A percentile compares a stretch with the other conserved stretches of the same genome.
Conservation (phyloP, 1,140 invertebrate genomes). For the Rhyzopertha dominica region DNA sequence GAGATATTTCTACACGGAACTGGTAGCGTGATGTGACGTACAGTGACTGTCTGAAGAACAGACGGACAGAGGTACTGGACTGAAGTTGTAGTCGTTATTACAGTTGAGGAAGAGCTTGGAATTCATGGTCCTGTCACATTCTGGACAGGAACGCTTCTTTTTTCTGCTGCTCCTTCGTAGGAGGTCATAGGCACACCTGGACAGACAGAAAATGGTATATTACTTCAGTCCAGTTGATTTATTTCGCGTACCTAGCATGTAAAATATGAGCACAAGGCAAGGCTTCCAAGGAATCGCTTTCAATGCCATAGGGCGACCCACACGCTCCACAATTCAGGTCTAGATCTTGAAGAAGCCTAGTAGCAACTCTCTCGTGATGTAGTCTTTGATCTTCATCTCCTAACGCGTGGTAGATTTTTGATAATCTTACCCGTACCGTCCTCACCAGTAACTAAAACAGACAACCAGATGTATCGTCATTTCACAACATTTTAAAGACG, state of each 20-base stretch:
- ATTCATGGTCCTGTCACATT: conserved; percentile 41
- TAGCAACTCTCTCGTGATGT: conserved; percentile 66
- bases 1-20: conserved; percentile 36
- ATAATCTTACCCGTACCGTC: conserved; percentile 67
- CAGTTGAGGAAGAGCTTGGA: conserved; percentile 42
- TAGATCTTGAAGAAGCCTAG: conserved; percentile 64
- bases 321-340: conserved; percentile 73
- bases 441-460: conserved; percentile 64
- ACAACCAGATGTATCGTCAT: neutral
- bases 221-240: neutral
- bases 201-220: conserved; percentile 26
- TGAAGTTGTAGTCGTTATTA: conserved; percentile 39
- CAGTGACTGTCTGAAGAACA: conserved; percentile 45
- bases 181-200: conserved; percentile 66
- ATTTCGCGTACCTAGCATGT: conserved; percentile 74
- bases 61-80: conserved; percentile 40
- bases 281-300: conserved; percentile 68
- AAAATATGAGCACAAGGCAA: conserved; percentile 79
- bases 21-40: conserved; percentile 43
- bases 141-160: conserved; percentile 49
- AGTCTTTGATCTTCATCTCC: conserved; percentile 74
- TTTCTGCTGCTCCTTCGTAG: conserved; percentile 58
- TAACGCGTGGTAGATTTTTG: conserved; percentile 70
- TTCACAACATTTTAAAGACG: neutral
- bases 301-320: conserved; percentile 66